Evolutionary conservation across 92 coral and sea anemone genomes (phyloP).

Genomic region (Metridium senile): DNA sequence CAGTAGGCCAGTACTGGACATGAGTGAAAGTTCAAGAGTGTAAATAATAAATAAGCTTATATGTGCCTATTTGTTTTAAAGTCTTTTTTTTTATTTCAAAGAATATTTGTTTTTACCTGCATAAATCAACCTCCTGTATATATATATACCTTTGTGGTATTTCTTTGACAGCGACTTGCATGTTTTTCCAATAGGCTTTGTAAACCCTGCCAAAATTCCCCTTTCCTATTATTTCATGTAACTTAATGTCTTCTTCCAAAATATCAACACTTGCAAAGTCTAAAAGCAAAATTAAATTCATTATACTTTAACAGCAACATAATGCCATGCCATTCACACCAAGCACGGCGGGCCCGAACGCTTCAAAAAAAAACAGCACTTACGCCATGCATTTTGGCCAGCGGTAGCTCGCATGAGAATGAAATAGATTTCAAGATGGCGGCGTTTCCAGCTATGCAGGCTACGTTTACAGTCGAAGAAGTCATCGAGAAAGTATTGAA

Average conservation of each 20-base stretch:
- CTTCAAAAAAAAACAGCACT: too few species aligned
- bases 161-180: slow-evolving; percentile 41
- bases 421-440: too few species aligned
- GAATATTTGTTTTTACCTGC: background rate
- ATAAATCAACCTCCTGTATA: background rate
- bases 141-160: background rate
- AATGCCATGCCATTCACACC: background rate
- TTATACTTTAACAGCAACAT: background rate
- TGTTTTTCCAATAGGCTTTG: slow-evolving; percentile 34
- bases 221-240: slow-evolving; percentile 17
- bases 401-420: too few species aligned
- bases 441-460: too few species aligned
- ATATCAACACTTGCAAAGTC: slow-evolving; percentile 39
- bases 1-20: too few species aligned
- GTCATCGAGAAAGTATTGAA: too few species aligned
- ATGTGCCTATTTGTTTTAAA: background rate
- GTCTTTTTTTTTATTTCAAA: background rate
- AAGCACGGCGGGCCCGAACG: too few species aligned
- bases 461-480: too few species aligned
- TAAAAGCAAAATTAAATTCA: background rate
- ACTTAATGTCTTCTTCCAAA: slow-evolving; percentile 10
- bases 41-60: too few species aligned
- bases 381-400: too few species aligned
- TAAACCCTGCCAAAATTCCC: slow-evolving; percentile 33
- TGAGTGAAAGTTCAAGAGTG: too few species aligned